Evolutionary conservation across 2,888 invertebrate genomes (phyloP).

Genomic region (Volucella inflata): DNA sequence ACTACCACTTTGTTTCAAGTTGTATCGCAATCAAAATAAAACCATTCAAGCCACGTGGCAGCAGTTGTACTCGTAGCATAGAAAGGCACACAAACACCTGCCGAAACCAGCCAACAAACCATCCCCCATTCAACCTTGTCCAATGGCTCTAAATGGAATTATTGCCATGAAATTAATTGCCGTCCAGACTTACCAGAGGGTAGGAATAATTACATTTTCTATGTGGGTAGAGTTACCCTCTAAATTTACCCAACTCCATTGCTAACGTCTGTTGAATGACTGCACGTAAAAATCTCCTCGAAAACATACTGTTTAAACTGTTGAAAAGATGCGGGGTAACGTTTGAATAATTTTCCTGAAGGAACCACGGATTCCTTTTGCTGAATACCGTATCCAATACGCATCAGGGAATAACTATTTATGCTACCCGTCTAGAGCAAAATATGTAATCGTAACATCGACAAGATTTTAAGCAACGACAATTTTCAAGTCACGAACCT

Average conservation of each 20-base stretch:
- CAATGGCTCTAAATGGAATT: slow-evolving; percentile 67
- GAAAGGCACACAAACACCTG: slow-evolving; percentile 47
- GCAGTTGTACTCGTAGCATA: slow-evolving; percentile 36
- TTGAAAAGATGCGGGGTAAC: slow-evolving; percentile 8
- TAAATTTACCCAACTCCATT: neutral
- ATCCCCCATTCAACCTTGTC: slow-evolving; percentile 63
- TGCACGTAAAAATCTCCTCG: slow-evolving; percentile 52
- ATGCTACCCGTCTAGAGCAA: neutral
- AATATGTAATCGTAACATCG: slow-evolving; percentile 4
- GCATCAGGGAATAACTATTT: slow-evolving; percentile 18
- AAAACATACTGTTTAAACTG: slow-evolving; percentile 1
- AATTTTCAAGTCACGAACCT: slow-evolving; percentile 57
- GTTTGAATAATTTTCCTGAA: slow-evolving; percentile 6
- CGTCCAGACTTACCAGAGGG: slow-evolving; percentile 56
- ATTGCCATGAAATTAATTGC: slow-evolving; percentile 68
- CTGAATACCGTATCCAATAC: slow-evolving; percentile 19
- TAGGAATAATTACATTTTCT: slow-evolving; percentile 69
- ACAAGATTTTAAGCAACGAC: slow-evolving; percentile 38
- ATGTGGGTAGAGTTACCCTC: slow-evolving; percentile 26
- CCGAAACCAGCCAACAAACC: neutral
- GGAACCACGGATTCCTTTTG: neutral
- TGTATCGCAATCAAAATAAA: slow-evolving; percentile 45
- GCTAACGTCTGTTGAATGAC: neutral
- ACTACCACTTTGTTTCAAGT: slow-evolving; percentile 55
- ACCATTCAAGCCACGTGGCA: slow-evolving; percentile 68